Base-by-base conservation (phyloP, 1,140 invertebrate species). In the Drosophila equinoxialis region DNA sequence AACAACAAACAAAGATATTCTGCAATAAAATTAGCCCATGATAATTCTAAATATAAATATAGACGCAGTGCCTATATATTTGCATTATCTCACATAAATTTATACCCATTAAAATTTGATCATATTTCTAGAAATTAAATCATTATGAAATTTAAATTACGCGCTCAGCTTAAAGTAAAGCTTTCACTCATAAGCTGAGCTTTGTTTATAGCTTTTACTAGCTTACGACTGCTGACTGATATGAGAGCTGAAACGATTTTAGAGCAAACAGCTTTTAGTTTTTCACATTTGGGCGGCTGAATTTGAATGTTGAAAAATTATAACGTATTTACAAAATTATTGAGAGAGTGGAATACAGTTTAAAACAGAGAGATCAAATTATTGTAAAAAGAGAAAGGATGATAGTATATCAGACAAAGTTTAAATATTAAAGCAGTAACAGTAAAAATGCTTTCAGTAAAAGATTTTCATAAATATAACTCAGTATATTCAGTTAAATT, bases 41-140 rank as follows among this genome's bases (percentile, higher is more conserved):
- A 48, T 51, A 51, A 51, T 23, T 51, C 17, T 51, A 51, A 51
- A 51, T 23, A 23, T 51, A 51, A 23, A 51, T 11, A 23, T 11
- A 51, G 17, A 6, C 17, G 11, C 17, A 23, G n/a, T 51, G 45
- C 14, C 17, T 23, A 23, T 14, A 1, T 20, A 11, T 51, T 20
- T 48, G 7, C 6, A 14, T 7, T 20, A 20, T 48, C 8, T 23
- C 3, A 20, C 11, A 51, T 10, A 23, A 51, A 10, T 20, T 8
- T 17, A 51, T 51, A 51, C 20, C 17, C 17, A 20, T 51, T 17
- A 17, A 17, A 17, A 17, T 17, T 51, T 5, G 26, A 30, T 30
- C 26, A 30, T 30, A 30, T 30, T 30, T 30, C 30, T 30, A 30
- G 1, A 30, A 30, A 30, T 1, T 26, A 0, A 26, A 26, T 6